phyloP scores from a whole-genome alignment of 2,888 invertebrate species.

The Acanthosoma haemorrhoidale region DNA sequence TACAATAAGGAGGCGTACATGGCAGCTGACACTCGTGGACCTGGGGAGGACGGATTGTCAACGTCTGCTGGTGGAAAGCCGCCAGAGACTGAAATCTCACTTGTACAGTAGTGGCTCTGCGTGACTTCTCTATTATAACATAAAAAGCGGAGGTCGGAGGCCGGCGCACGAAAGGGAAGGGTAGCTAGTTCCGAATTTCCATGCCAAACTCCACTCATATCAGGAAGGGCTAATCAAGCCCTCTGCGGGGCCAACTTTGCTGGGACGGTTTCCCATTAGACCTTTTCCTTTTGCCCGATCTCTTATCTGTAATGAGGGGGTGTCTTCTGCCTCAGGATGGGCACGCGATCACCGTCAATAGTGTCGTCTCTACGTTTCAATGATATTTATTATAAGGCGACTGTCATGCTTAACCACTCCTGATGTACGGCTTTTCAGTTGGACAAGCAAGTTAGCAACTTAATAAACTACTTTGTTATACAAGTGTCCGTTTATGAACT shows the following conservation, averaged over 20 bases:
- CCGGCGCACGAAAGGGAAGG: conserved; percentile 14
- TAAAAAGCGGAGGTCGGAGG: conserved; percentile 18
- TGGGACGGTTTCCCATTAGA: not conserved
- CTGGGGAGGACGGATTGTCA: not conserved
- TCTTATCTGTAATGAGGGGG: conserved; percentile 9
- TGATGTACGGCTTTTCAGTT: not conserved
- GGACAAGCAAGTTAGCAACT: too few species aligned
- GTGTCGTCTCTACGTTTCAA: not conserved
- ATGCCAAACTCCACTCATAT: conserved; percentile 11
- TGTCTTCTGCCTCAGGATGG: not conserved
- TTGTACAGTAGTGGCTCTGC: conserved; percentile 7
- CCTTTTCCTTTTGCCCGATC: not conserved
- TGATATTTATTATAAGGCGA: not conserved
- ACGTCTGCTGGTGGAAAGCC: not conserved
- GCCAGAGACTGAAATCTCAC: conserved; percentile 3
- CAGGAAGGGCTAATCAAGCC: not conserved
- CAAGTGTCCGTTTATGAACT: too few species aligned
- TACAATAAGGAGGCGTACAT: conserved; percentile 8
- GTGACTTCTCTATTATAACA: conserved; percentile 24
- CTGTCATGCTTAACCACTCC: not conserved
- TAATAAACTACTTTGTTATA: too few species aligned
- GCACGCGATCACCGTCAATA: not conserved
- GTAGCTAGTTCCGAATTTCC: conserved; percentile 4
- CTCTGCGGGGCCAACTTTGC: not conserved
- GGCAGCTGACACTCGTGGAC: not conserved